Conservation (phyloP, 2,888 invertebrate species). For the Tachina lurida region DNA sequence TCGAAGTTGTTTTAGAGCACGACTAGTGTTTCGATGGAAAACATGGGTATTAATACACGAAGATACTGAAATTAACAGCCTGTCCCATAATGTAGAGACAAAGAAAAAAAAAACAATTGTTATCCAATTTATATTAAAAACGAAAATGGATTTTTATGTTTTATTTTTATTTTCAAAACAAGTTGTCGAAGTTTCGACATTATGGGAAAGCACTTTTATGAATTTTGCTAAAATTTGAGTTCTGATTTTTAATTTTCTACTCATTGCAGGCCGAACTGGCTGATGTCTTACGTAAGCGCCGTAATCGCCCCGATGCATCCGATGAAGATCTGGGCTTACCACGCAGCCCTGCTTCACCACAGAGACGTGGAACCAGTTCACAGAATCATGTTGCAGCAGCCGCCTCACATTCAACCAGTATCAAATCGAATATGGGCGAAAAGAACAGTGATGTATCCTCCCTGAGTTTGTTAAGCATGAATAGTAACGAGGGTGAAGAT, state of each 20-base stretch:
- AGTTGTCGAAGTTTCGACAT: too few species aligned
- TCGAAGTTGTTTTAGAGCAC: constrained; percentile 80
- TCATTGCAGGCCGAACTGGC: constrained; percentile 88
- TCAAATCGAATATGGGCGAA: constrained; percentile 52
- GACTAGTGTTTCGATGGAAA: constrained; percentile 81
- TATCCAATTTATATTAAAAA: background rate
- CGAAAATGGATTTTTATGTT: too few species aligned
- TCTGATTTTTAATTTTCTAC: constrained; percentile 9
- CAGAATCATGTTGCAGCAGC: constrained; percentile 41
- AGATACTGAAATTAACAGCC: background rate
- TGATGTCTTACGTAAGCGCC: constrained; percentile 87
- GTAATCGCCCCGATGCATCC: constrained; percentile 88
- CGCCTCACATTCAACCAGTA: constrained; percentile 55
- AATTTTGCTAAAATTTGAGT: background rate
- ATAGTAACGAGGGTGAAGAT: constrained; percentile 84
- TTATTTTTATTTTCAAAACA: too few species aligned
- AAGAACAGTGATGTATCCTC: constrained; percentile 82
- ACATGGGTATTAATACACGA: constrained; percentile 78
- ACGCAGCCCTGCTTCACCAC: constrained; percentile 89
- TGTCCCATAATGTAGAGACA: background rate
- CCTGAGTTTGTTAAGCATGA: constrained; percentile 88
- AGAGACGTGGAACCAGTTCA: constrained; percentile 81
- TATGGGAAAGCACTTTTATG: too few species aligned
- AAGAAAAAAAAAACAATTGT: background rate
- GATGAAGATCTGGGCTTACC: constrained; percentile 90